These are phyloP conservation scores for Mystacornis crossleyi DNA, from an alignment of 2,113 vertebrate genomes.

Conservation along the genomic window DNA sequence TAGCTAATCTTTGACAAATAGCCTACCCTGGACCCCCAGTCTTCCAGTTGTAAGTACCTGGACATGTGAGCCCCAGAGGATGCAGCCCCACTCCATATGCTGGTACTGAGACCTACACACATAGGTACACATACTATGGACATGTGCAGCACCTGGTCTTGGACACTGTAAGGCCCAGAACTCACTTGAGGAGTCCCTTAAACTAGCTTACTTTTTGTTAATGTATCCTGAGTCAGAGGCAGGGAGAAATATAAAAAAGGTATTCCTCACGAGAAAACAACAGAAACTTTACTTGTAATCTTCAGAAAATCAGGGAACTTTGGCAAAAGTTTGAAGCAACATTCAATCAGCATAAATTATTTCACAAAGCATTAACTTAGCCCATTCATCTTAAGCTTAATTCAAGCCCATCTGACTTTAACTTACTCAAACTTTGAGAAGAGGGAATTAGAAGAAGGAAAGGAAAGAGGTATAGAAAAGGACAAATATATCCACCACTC, in stretches of 20 bases:
- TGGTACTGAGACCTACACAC: background rate
- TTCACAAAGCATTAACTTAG: background rate
- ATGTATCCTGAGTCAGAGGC: background rate
- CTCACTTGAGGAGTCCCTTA: background rate
- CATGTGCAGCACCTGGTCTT: background rate
- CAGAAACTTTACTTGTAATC: background rate
- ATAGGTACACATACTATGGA: too few species aligned
- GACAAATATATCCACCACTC: background rate
- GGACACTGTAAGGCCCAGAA: background rate
- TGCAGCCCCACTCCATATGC: background rate
- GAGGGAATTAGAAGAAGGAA: background rate
- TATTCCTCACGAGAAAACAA: background rate
- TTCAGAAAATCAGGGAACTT: background rate
- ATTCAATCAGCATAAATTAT: background rate
- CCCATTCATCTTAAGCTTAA: background rate
- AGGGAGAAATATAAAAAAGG: background rate
- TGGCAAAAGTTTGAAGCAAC: background rate
- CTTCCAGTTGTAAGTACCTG: background rate
- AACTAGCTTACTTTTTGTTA: background rate
- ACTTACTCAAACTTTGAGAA: background rate
- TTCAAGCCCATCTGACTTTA: background rate
- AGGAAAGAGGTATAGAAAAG: background rate
- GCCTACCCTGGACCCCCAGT: rapidly evolving
- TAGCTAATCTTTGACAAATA: background rate
- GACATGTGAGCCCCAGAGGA: background rate